Base-by-base conservation (phyloP, 2,888 invertebrate genomes). In the Cyaniris semiargus region DNA sequence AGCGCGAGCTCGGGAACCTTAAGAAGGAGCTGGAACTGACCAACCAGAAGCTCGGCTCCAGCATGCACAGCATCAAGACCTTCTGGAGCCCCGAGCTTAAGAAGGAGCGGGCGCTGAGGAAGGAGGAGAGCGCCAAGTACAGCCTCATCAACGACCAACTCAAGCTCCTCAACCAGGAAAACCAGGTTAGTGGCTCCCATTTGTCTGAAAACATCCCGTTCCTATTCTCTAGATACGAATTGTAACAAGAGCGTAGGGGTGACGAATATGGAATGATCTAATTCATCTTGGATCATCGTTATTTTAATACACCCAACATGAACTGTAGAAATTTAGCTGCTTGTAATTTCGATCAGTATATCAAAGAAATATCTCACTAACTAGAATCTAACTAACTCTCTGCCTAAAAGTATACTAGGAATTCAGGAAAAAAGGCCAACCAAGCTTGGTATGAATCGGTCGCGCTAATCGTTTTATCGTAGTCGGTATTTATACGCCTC, bases 51-150 rank as follows among this genome's bases (percentile, higher is more conserved):
- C 95, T 99, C 85, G 98, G 98, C 90, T 98, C 98, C 88, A 98
- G 98, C 86, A 99, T 99, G 99, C 99, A 99, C 94, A 99, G 98
- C 94, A 99, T 99, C 92, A 99, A 99, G 95, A 99, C 99, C 78
- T 99, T 99, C 94, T 99, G 99, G 99, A 99, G 99, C 89, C 99
- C 99, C 27, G 99, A 99, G 94, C 95, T 99, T 90, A 99, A 99
- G 95, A 99, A 99, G 93, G 99, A 99, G 94, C 95, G 99, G 81
- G 98, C 98, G 76, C 90, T 99, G 84, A 95, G 99, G 83, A 99
- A 99, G 89, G 99, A 99, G 92, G 99, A 99, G 93, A 98, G 98
- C 89, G 98, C 98, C 87, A 98, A 99, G 93, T 98, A 98, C 95
- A 97, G 97, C 91, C 96, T 98, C 89, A 97, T 99, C 91, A 98